Evolutionary conservation across 2,888 invertebrate species (phyloP), one percentile per base, ranked within the genome.

Genomic region (Geophilus truncorum): DNA sequence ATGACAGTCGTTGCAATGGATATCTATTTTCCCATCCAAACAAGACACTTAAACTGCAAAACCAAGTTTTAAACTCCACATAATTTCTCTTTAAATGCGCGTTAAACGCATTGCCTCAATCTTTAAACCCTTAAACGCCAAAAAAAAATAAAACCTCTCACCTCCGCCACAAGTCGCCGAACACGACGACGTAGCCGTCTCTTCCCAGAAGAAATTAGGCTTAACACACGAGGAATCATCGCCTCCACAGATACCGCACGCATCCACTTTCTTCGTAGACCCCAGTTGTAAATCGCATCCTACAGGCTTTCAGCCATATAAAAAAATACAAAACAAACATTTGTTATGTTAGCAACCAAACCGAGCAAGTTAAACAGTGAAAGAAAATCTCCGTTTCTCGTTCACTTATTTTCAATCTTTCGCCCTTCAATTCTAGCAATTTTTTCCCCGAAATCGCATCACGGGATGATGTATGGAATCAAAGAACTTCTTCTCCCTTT

Each of bases 81-180:
- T n/a, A n/a, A n/a, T n/a, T n/a, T n/a, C n/a, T n/a, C n/a, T n/a
- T n/a, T n/a, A n/a, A n/a, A n/a, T n/a, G n/a, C n/a, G n/a, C n/a
- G n/a, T n/a, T n/a, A n/a, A n/a, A n/a, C n/a, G n/a, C n/a, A n/a
- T n/a, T n/a, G n/a, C n/a, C n/a, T n/a, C n/a, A n/a, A n/a, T n/a
- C n/a, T n/a, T n/a, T n/a, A n/a, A n/a, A n/a, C n/a, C n/a, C n/a
- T n/a, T n/a, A n/a, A n/a, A n/a, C n/a, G n/a, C n/a, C n/a, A n/a
- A n/a, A n/a, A 9, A 23, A 57, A 57, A 21, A 21, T 23, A 23
- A 12, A 78, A 34, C 30, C 80, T 87, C 91, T 90, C 89, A 97
- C 97, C 97, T 89, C 96, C 95, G 81, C 97, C 97, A 87, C 98
- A 98, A 80, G 95, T 93, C 82, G 92, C 93, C 6, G 96, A 96